These are phyloP conservation scores for Sceloporus undulatus DNA, from an alignment of 2,113 vertebrate genomes.

Conservation along the genomic window DNA sequence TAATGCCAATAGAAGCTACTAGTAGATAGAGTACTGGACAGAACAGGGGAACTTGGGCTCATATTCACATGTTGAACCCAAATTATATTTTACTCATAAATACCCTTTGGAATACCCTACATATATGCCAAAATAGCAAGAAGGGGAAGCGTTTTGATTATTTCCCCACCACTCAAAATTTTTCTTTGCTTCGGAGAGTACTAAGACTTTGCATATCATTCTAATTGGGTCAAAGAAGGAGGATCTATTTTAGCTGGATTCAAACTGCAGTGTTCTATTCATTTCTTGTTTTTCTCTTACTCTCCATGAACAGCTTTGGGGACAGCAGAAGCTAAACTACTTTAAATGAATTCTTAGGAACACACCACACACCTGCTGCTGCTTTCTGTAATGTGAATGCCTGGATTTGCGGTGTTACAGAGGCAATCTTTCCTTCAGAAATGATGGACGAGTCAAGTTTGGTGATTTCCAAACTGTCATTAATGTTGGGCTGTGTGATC, in stretches of 20 bases:
- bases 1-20: background rate
- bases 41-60: background rate
- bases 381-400: conserved; percentile 92
- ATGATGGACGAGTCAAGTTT: conserved; percentile 92
- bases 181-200: background rate
- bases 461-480: conserved; percentile 95
- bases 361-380: conserved; percentile 87
- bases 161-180: background rate
- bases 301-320: background rate
- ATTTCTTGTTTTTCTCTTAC: background rate
- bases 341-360: conserved; percentile 13
- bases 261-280: background rate
- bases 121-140: background rate
- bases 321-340: background rate
- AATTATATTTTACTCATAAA: background rate
- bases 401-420: conserved; percentile 90
- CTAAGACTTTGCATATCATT: background rate
- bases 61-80: background rate
- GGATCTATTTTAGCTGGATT: background rate
- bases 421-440: conserved; percentile 88
- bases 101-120: too few species aligned
- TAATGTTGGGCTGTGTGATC: conserved; percentile 92
- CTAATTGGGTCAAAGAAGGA: background rate
- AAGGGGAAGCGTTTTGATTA: background rate
- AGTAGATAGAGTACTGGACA: background rate